These are phyloP conservation scores for Manis pentadactyla DNA, from an alignment of 2,797 vertebrate species.

Conservation along the genomic window DNA sequence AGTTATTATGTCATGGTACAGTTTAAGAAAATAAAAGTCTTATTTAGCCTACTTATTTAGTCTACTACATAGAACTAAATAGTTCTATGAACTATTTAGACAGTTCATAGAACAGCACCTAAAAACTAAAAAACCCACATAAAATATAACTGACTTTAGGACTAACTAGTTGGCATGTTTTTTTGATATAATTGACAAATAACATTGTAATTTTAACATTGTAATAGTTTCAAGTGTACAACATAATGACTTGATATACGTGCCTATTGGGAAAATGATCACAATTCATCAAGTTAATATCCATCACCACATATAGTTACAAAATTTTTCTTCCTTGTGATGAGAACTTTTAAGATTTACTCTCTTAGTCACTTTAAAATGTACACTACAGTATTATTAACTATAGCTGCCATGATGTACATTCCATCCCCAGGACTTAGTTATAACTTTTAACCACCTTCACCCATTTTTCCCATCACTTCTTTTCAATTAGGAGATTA, in stretches of 20 bases:
- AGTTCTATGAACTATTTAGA: too few species aligned
- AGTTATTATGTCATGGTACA: not conserved
- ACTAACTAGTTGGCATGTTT: not conserved
- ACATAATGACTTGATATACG: not conserved
- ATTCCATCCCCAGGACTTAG: not conserved
- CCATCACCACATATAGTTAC: not conserved
- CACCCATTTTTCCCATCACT: not conserved
- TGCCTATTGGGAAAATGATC: not conserved
- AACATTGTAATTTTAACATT: not conserved
- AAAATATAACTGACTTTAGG: not conserved
- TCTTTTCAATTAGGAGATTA: not conserved
- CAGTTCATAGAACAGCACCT: too few species aligned
- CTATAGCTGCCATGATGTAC: not conserved
- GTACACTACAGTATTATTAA: not conserved
- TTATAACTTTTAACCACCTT: not conserved
- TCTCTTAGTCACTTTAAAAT: not conserved
- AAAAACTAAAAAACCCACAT: not conserved
- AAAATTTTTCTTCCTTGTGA: not conserved
- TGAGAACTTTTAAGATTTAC: not conserved
- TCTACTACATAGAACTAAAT: too few species aligned
- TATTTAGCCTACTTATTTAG: not conserved
- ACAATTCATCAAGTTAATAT: not conserved
- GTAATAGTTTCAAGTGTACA: not conserved
- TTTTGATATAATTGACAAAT: not conserved
- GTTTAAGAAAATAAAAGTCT: slow-evolving; percentile 23